Evolutionary conservation across 2,113 vertebrate species (phyloP).

Genomic region (Cheilinus undulatus): DNA sequence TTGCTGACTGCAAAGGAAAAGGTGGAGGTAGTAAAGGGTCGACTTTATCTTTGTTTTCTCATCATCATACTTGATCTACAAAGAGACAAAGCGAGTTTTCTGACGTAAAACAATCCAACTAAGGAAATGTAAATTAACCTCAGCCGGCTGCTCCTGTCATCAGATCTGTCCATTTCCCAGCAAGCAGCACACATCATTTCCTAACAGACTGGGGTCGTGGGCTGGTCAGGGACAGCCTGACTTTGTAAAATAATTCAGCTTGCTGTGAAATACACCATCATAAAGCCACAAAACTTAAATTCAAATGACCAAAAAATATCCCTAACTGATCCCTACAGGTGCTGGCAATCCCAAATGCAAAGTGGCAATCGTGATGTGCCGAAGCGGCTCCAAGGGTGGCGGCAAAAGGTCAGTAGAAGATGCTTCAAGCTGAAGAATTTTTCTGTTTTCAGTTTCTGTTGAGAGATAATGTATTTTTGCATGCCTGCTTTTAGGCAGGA

Average conservation of each 20-base stretch:
- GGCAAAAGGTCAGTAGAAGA: constrained; percentile 82
- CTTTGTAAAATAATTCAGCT: neutral
- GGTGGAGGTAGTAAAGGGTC: no score
- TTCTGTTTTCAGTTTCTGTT: no score
- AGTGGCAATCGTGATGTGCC: constrained; percentile 93
- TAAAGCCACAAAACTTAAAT: no score
- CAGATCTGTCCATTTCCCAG: constrained; percentile 1
- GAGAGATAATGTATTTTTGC: no score
- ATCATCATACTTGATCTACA: no score
- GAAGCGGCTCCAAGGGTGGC: constrained; percentile 71
- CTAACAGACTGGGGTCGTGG: neutral
- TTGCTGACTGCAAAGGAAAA: no score
- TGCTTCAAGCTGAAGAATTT: neutral
- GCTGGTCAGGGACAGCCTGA: constrained; percentile 22
- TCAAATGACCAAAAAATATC: neutral
- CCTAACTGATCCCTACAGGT: constrained; percentile 80
- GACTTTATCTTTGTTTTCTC: no score
- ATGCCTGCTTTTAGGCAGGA: neutral
- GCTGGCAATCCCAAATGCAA: constrained; percentile 90
- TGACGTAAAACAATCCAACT: constrained; percentile 12
- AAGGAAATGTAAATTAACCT: constrained; percentile 38
- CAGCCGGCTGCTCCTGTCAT: constrained; percentile 17
- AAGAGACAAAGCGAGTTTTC: no score
- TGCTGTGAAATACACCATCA: no score
- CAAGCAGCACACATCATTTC: neutral